Evolutionary conservation across 2,888 invertebrate species (phyloP), one percentile per base, ranked within the genome.

Genomic region (Patella ulyssiponensis): DNA sequence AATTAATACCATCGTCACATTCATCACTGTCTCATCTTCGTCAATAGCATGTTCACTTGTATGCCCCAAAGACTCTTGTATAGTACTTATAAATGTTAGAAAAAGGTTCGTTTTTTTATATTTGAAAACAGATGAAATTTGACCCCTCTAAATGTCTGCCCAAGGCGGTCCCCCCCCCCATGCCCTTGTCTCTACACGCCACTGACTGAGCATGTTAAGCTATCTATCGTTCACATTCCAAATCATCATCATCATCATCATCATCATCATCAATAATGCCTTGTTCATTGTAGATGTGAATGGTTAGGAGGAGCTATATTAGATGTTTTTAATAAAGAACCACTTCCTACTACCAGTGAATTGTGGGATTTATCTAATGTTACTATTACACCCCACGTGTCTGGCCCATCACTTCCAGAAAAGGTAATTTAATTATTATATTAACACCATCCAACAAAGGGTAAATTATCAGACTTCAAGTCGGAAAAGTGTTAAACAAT

Each of bases 221-320:
- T 27, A 27, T 27, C 1, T 27, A 27, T 27, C 27, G 3, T 27
- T 27, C 27, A 27, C 27, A 27, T 27, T 27, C 33, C 33, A 5
- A 33, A 4, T 5, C 44, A 44, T 44, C 5, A 4, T 4, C 44
- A 33, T 33, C 4, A 0, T 3, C 2, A 17, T 3, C 56, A 56
- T 56, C 56, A 17, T 17, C 15, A 5, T 4, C 17, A 56, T 56
- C 0, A 4, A 2, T n/a, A n/a, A n/a, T 20, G 1, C 4, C 7
- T 64, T 3, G 14, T 15, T 15, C 44, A 52, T 77, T 69, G 11
- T 71, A 89, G 89, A 74, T 87, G 92, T 53, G 91, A 92, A 20
- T 94, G 94, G 94, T 88, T 94, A 74, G 92, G 93, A 1, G 93
- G 92, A 64, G 94, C 94, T 70, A 92, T 94, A 83, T 88, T 94